Percentiles rank a stretch among this genome's conserved stretches.
Conservation (phyloP, 1,140 invertebrate species). For the Drosophila albomicans region DNA sequence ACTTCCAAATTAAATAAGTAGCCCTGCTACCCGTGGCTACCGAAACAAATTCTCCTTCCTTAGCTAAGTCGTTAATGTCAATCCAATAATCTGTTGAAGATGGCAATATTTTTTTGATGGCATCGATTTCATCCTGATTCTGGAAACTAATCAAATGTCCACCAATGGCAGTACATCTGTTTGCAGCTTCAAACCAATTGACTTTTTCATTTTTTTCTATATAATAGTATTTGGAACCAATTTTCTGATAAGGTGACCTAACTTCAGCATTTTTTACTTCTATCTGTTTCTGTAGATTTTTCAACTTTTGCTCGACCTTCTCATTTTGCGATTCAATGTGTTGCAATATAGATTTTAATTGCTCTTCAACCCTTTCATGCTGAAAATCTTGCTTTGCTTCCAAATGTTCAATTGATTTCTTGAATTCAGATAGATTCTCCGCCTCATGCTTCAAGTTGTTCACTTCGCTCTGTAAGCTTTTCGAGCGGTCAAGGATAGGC, state of each 20-base stretch:
- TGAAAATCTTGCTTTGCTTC: background rate
- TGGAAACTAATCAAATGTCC: conserved; percentile 8
- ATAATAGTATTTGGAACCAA: conserved; percentile 19
- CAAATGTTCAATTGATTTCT: background rate
- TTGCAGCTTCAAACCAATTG: conserved; percentile 3
- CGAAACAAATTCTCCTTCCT: conserved; percentile 7
- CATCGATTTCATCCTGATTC: background rate
- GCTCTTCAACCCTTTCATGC: no score
- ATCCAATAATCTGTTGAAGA: conserved; percentile 7
- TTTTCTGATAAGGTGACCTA: background rate
- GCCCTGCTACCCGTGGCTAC: background rate
- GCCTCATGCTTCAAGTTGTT: background rate
- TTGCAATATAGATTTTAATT: no score
- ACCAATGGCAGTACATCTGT: background rate
- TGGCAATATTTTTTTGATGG: background rate
- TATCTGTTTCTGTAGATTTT: background rate
- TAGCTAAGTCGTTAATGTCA: conserved; percentile 15
- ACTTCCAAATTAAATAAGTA: background rate
- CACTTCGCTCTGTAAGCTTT: background rate
- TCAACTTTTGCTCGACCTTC: background rate
- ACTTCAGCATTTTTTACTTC: background rate
- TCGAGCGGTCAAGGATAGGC: background rate
- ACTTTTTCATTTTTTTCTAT: background rate
- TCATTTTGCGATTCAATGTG: background rate
- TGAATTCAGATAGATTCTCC: background rate